Conservation (phyloP, 2,888 invertebrate species). For the Nephrotoma appendiculata region DNA sequence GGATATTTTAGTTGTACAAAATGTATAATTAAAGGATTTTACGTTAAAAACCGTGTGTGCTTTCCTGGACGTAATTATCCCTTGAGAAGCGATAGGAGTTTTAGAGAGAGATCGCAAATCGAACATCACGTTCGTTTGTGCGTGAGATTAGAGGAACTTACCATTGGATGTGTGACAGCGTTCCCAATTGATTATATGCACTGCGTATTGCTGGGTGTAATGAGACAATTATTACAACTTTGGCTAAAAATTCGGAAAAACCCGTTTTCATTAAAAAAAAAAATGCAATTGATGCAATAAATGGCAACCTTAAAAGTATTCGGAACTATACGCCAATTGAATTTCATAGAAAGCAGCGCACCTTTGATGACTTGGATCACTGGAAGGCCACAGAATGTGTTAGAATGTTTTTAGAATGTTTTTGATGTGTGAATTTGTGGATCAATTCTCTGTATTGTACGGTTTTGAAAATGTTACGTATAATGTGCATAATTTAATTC, state of each 20-base stretch:
- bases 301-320: not conserved
- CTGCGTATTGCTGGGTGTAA: constrained; percentile 9
- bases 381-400: not conserved
- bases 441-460: constrained; percentile 8
- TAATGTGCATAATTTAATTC: constrained; percentile 14
- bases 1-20: constrained; percentile 10
- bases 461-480: constrained; percentile 10
- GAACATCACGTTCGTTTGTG: constrained; percentile 10
- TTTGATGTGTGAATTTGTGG: constrained; percentile 8
- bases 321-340: not conserved
- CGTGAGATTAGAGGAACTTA: constrained; percentile 7
- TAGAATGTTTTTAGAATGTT: constrained; percentile 2
- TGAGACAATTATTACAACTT: constrained; percentile 12
- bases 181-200: constrained; percentile 7
- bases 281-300: not conserved
- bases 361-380: not conserved
- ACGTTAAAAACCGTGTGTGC: not conserved
- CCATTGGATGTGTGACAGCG: constrained; percentile 6
- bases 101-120: constrained; percentile 8
- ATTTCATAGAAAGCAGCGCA: not conserved
- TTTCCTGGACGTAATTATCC: constrained; percentile 6
- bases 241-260: constrained; percentile 9
- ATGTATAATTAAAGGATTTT: constrained; percentile 11
- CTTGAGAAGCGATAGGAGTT: constrained; percentile 11
- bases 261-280: not conserved